These are phyloP conservation scores for Platerodrilus igneus DNA, from an alignment of 2,888 invertebrate genomes.

Conservation along the genomic window DNA sequence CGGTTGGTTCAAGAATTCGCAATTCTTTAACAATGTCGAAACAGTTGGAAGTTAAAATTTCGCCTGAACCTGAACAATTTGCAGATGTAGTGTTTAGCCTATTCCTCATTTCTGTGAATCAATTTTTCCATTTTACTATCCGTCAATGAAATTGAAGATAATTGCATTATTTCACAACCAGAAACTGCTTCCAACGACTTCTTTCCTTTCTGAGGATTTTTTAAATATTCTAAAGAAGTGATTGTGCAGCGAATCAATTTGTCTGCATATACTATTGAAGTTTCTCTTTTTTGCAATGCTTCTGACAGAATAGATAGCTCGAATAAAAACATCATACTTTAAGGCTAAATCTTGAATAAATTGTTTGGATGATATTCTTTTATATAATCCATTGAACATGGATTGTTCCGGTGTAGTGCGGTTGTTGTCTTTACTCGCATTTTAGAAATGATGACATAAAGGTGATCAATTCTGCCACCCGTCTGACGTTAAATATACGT, in stretches of 20 bases:
- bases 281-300: too few relatives aligned
- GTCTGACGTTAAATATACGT: slow-evolving; percentile 4
- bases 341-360: slow-evolving; percentile 9
- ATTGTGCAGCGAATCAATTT: too few relatives aligned
- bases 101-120: slow-evolving; percentile 2
- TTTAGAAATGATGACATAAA: slow-evolving; percentile 2
- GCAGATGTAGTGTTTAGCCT: too few relatives aligned
- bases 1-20: slow-evolving; percentile 4
- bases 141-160: slow-evolving; percentile 1
- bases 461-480: slow-evolving; percentile 2
- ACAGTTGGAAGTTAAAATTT: slow-evolving; percentile 2
- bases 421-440: too few relatives aligned
- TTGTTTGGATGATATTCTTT: too few relatives aligned
- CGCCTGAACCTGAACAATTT: neutral
- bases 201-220: slow-evolving; percentile 3
- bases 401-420: slow-evolving; percentile 1
- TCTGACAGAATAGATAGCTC: slow-evolving; percentile 7
- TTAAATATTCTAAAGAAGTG: too few relatives aligned
- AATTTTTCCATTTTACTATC: slow-evolving; percentile 2
- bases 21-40: slow-evolving; percentile 4
- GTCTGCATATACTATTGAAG: slow-evolving; percentile 4
- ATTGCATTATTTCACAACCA: slow-evolving; percentile 4
- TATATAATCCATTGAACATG: slow-evolving; percentile 3
- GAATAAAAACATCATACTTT: slow-evolving; percentile 8
- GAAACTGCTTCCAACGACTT: slow-evolving; percentile 2